Conservation (phyloP, 2,888 invertebrate species). For the Acrobasis consociella region DNA sequence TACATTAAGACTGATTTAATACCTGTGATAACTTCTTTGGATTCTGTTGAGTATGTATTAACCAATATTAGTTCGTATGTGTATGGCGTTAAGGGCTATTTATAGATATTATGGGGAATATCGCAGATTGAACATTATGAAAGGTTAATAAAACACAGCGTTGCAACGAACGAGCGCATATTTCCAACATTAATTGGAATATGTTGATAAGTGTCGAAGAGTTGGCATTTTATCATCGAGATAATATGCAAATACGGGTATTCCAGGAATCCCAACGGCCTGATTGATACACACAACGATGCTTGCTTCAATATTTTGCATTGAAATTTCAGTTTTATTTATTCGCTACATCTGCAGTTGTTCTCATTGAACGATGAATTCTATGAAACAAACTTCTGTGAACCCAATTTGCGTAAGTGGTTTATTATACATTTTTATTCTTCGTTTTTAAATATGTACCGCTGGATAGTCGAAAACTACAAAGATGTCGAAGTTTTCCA, state of each 20-base stretch:
- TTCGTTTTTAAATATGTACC: no score
- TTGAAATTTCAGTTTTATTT: background rate
- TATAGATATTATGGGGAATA: background rate
- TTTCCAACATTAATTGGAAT: slow-evolving; percentile 74
- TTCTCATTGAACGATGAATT: no score
- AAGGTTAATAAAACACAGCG: slow-evolving; percentile 69
- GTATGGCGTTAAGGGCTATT: slow-evolving; percentile 1
- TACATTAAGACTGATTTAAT: slow-evolving; percentile 63
- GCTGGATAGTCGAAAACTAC: no score
- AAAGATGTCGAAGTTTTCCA: no score
- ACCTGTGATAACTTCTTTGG: slow-evolving; percentile 47
- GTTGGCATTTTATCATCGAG: slow-evolving; percentile 71
- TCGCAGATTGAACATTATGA: slow-evolving; percentile 48
- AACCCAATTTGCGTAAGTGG: no score
- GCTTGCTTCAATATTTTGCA: background rate
- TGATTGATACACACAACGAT: slow-evolving; percentile 2
- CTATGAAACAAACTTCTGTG: no score
- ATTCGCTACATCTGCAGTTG: no score
- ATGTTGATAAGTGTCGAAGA: slow-evolving; percentile 64
- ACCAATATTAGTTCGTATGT: slow-evolving; percentile 11
- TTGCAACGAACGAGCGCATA: slow-evolving; percentile 56
- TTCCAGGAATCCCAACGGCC: slow-evolving; percentile 16
- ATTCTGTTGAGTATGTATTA: slow-evolving; percentile 4
- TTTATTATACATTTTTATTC: no score
- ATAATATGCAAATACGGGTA: slow-evolving; percentile 65